These are phyloP conservation scores for Menidia beryllina DNA, from an alignment of 2,113 vertebrate genomes.

Conservation along the genomic window DNA sequence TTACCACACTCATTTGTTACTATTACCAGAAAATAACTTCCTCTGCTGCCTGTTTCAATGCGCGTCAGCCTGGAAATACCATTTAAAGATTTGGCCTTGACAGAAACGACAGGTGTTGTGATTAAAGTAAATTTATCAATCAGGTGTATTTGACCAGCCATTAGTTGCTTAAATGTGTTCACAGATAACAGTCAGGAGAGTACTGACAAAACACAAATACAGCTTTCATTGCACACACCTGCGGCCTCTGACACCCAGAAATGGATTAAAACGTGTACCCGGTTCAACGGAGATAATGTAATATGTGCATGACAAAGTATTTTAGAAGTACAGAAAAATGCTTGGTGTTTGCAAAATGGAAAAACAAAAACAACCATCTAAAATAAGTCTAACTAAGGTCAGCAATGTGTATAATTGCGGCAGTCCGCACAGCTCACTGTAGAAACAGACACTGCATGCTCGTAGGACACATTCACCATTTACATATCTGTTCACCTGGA, in stretches of 20 bases:
- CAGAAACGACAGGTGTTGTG: constrained; percentile 57
- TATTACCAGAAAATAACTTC: constrained; percentile 80
- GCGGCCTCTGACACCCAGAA: constrained; percentile 26
- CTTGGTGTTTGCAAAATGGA: neutral
- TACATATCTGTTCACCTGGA: constrained; percentile 55
- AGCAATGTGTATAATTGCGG: no score
- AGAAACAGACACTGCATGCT: no score
- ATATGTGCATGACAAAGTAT: fast-evolving
- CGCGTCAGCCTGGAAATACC: constrained; percentile 59
- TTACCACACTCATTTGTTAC: constrained; percentile 68
- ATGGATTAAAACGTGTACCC: neutral
- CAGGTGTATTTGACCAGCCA: constrained; percentile 42
- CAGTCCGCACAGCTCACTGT: neutral
- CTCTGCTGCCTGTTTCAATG: constrained; percentile 68
- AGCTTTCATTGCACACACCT: constrained; percentile 35
- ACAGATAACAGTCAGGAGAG: constrained; percentile 36
- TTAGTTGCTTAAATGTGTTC: constrained; percentile 45
- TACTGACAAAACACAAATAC: constrained; percentile 27
- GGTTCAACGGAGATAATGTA: neutral
- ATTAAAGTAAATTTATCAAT: constrained; percentile 64
- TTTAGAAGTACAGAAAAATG: neutral
- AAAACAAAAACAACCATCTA: neutral
- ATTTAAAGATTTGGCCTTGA: constrained; percentile 63
- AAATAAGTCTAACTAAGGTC: no score
- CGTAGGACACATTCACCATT: no score